Percentiles rank a stretch among this genome's conserved stretches.
These are phyloP conservation scores for Cheilosia impressa DNA, from an alignment of 2,888 invertebrate genomes.

Conservation along the genomic window DNA sequence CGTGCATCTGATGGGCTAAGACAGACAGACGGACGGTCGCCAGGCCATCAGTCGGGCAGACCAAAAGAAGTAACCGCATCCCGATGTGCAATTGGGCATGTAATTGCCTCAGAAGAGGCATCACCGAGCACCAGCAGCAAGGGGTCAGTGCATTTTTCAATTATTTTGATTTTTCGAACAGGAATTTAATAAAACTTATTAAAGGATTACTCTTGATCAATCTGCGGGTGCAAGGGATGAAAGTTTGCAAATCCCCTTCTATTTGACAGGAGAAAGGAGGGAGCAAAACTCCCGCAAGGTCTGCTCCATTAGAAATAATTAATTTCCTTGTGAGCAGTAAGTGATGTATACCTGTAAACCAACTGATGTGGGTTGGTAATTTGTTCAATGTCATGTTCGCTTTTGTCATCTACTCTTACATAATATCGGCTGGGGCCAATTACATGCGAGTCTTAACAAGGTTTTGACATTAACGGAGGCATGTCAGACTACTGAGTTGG, in stretches of 20 bases:
- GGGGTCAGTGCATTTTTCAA: slow-evolving; percentile 60
- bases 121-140: slow-evolving; percentile 10
- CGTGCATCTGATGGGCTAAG: slow-evolving; percentile 70
- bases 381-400: slow-evolving; percentile 63
- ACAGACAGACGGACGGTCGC: slow-evolving; percentile 50
- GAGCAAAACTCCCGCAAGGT: slow-evolving; percentile 43
- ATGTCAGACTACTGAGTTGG: slow-evolving; percentile 39
- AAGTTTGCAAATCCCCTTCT: slow-evolving; percentile 22
- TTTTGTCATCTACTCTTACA: slow-evolving; percentile 48
- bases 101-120: slow-evolving; percentile 63
- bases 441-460: slow-evolving; percentile 60
- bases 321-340: slow-evolving; percentile 55
- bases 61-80: slow-evolving; percentile 29
- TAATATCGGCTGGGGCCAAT: slow-evolving; percentile 47
- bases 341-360: slow-evolving; percentile 10
- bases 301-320: slow-evolving; percentile 69
- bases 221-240: slow-evolving; percentile 27
- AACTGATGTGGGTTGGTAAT: slow-evolving; percentile 58
- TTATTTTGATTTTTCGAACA: slow-evolving; percentile 69
- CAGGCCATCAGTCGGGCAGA: slow-evolving; percentile 9
- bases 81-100: slow-evolving; percentile 69
- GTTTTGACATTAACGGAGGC: slow-evolving; percentile 57
- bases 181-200: slow-evolving; percentile 69
- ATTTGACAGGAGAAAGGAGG: slow-evolving; percentile 1
- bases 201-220: slow-evolving; percentile 62